These are phyloP conservation scores for Hydriomena furcata DNA, from an alignment of 2,888 invertebrate genomes.

Conservation along the genomic window DNA sequence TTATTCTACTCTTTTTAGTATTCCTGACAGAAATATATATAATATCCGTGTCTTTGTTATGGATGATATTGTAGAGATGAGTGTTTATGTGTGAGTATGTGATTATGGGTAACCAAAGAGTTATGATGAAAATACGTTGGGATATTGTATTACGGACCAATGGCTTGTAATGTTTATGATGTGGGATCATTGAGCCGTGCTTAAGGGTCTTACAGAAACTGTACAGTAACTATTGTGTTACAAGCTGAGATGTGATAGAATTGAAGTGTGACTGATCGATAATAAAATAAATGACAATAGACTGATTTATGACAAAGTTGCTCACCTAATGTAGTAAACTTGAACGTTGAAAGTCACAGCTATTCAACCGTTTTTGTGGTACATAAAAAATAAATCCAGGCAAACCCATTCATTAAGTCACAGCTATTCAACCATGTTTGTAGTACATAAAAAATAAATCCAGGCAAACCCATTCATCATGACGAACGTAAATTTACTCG, in stretches of 20 bases:
- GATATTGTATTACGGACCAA: slow-evolving; percentile 14
- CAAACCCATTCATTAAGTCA: slow-evolving; percentile 2
- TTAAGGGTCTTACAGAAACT: not conserved
- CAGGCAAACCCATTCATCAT: slow-evolving; percentile 1
- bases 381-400: not conserved
- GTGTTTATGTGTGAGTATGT: slow-evolving; percentile 26
- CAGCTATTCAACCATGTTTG: no score
- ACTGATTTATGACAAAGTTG: not conserved
- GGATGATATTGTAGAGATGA: no score
- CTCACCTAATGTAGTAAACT: not conserved
- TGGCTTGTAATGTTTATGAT: slow-evolving; percentile 9
- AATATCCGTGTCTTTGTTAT: no score
- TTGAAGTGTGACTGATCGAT: not conserved
- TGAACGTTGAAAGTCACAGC: no score
- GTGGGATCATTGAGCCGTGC: slow-evolving; percentile 1
- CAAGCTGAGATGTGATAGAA: not conserved
- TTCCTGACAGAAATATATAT: no score
- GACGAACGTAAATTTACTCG: not conserved
- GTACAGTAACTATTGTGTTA: not conserved
- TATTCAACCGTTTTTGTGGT: no score
- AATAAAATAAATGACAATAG: not conserved
- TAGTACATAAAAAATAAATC: no score
- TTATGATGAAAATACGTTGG: slow-evolving; percentile 20
- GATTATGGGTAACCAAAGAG: slow-evolving; percentile 27
- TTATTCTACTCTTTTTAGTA: slow-evolving; percentile 17